Base-by-base conservation (phyloP, 1,140 invertebrate genomes). In the Eriosoma lanigerum region DNA sequence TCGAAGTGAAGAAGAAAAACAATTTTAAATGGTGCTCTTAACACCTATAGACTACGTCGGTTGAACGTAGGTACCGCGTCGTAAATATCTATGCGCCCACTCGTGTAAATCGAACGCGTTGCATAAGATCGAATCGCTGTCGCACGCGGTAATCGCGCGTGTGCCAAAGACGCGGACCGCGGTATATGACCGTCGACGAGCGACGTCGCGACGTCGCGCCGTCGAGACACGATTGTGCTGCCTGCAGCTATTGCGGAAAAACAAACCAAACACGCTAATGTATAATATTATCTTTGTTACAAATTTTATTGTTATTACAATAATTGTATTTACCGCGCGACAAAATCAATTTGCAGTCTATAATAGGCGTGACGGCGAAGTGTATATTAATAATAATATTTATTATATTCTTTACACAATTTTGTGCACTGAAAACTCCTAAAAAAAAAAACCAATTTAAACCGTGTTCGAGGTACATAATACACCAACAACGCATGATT, bases 391-490 rank as follows among this genome's bases (percentile, higher is more conserved):
- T n/a, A n/a, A n/a, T n/a, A n/a, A n/a, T n/a, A n/a, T n/a, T n/a
- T n/a, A n/a, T n/a, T n/a, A n/a, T n/a, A n/a, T n/a, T n/a, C n/a
- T n/a, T n/a, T n/a, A n/a, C n/a, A n/a, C n/a, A n/a, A n/a, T 38
- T 38, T 38, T 38, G 32, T 38, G 32, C 8, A 8, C 3, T 38
- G 32, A n/a, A 56, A 70, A 50, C 48, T 8, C 32, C 13, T 5
- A 56, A 21, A 56, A 15, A 29, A 38, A 75, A 56, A 75, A 58
- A 76, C 38, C 73, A 76, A 76, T 38, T 38, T 76, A 60, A 1
- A 76, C 54, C 73, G n/a, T 46, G 73, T 60, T 21, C 38, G 73
- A 76, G 73, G 52, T 58, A n/a, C n/a, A n/a, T n/a, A n/a, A n/a
- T n/a, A n/a, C 32, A 3, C 3, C 32, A 38, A 38, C 32, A 4